These are phyloP conservation scores for Anhinga rufa DNA, from an alignment of 2,113 vertebrate species.

Conservation along the genomic window DNA sequence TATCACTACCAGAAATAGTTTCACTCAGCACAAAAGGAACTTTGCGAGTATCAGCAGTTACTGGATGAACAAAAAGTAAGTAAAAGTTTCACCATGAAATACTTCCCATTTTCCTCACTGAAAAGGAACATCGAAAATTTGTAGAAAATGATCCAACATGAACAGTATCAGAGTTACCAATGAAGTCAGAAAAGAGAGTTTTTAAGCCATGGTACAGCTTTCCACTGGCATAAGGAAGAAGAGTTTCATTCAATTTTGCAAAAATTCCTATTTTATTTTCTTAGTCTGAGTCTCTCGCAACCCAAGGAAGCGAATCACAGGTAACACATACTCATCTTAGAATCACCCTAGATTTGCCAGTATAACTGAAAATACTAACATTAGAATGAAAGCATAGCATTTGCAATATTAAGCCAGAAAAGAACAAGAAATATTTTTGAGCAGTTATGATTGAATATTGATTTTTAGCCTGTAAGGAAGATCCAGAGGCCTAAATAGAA, in stretches of 20 bases:
- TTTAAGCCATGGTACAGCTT: not conserved
- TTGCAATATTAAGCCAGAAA: not conserved
- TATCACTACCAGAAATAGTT: not conserved
- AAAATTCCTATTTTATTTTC: not conserved
- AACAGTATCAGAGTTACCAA: not conserved
- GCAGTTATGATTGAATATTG: not conserved
- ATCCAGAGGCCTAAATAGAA: not conserved
- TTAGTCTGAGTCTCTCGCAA: not conserved
- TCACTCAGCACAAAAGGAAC: not conserved
- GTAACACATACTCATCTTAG: not conserved
- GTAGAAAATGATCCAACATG: not conserved
- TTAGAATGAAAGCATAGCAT: not conserved
- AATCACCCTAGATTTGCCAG: not conserved
- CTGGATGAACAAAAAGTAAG: not conserved
- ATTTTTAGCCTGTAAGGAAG: not conserved
- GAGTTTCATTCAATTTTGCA: not conserved
- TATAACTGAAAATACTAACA: not conserved
- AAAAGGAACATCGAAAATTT: not conserved
- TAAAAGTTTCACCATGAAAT: not conserved
- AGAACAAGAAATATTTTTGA: not conserved
- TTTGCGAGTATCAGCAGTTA: not conserved
- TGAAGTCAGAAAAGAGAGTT: not conserved
- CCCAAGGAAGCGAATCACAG: not conserved
- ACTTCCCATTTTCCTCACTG: not conserved
- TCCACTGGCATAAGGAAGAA: not conserved